Base-by-base conservation (phyloP, 2,113 vertebrate species). In the Nannospalax galili region DNA sequence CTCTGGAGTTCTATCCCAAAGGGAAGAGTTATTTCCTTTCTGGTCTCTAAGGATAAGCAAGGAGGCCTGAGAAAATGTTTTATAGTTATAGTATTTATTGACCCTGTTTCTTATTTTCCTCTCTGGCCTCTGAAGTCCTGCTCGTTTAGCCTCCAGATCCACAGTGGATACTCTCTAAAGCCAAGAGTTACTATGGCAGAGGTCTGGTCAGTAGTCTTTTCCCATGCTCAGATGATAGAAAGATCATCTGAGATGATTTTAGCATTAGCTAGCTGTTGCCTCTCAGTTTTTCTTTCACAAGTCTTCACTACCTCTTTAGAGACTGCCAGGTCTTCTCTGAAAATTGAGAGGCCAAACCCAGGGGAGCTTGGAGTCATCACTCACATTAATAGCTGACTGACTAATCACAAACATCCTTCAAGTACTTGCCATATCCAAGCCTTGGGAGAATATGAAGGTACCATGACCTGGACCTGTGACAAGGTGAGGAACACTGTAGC, bases 11-110 rank as follows among this genome's bases (percentile, higher is more conserved):
- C 24, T 85, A 62, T 75, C 87, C 93, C 80, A 90, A 91, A 92
- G 37, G 79, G 60, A 89, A 87, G 89, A 87, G 74, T 40, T 80
- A 84, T 80, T 97, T 96, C 93, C 93, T 86, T 77, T 90, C 88
- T 74, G 77, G 81, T 90, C 7, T 92, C 79, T 30, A 56, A 88
- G 84, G 62, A 69, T 56, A 89, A 82, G 73, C 74, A 48, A 60
- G 32, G 15, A 84, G 20, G 20, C n/a, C 92, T 72, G 82, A 89
- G 58, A 45, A 78, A 90, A 79, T 69, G 32, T 37, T 88, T 86
- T 74, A 32, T 52, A 93, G 52, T 84, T 40, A 87, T 11, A 52
- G 79, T 70, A 30, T 93, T 89, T 91, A 58, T 64, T 74, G 74
- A 70, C 78, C 26, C 32, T 52, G 32, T 74, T 95, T 92, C 64